A percentile compares a stretch with the other conserved stretches of the same genome.
Evolutionary conservation across 2,113 vertebrate species (phyloP).

Genomic region (human): DNA sequence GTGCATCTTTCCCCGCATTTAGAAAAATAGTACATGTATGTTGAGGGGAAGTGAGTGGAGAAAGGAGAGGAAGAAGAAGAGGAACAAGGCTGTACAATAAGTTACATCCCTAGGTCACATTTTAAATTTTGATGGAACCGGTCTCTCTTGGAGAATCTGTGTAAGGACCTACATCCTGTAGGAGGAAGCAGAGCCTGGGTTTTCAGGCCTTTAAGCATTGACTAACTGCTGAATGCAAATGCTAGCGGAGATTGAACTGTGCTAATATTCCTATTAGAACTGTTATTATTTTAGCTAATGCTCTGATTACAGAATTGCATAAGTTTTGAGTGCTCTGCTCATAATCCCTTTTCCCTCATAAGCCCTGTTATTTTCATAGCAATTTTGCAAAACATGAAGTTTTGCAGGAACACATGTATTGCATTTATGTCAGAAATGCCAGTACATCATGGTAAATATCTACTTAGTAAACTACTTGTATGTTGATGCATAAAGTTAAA

Average conservation of each 20-base stretch:
- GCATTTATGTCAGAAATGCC: slow-evolving; percentile 22
- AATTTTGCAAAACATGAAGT: not conserved
- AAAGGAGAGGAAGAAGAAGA: not conserved
- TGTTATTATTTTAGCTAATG: not conserved
- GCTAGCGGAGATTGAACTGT: not conserved
- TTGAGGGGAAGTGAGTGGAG: not conserved
- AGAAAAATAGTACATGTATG: not conserved
- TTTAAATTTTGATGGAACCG: not conserved
- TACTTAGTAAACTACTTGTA: not conserved
- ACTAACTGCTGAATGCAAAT: not conserved
- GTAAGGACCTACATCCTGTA: not conserved
- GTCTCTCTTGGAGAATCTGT: not conserved
- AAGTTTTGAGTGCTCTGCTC: not conserved
- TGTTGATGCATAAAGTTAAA: not conserved
- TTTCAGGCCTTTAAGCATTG: not conserved
- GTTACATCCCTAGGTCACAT: not conserved
- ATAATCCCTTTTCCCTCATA: not conserved
- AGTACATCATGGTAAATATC: not conserved
- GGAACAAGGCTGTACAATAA: not conserved
- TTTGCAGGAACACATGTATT: not conserved
- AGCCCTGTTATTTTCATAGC: not conserved
- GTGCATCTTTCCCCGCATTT: not conserved
- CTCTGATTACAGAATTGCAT: not conserved
- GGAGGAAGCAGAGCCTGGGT: not conserved
- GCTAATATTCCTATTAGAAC: not conserved